These are phyloP conservation scores for Mus spretus DNA, from an alignment of 2,797 vertebrate species.

Conservation along the genomic window DNA sequence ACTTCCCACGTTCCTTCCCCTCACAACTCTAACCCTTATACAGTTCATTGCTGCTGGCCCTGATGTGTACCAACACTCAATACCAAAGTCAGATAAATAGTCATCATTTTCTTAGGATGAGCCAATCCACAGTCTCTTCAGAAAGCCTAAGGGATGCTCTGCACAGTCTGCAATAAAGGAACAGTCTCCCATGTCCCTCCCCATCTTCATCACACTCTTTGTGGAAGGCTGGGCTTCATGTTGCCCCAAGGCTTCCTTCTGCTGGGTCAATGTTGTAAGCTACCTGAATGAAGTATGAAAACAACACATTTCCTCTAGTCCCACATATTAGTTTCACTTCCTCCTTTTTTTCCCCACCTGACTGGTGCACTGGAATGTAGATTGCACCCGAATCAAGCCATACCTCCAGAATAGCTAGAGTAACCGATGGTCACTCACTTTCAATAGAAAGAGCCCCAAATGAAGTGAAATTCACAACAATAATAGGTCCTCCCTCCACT, in stretches of 20 bases:
- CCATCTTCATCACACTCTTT: background rate
- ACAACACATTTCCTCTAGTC: background rate
- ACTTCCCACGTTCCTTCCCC: background rate
- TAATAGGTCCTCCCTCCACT: background rate
- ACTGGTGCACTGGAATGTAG: background rate
- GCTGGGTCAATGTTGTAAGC: background rate
- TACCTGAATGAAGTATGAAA: background rate
- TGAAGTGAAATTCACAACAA: background rate
- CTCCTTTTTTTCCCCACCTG: background rate
- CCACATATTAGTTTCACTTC: background rate
- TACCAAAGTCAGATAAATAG: background rate
- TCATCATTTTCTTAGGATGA: background rate
- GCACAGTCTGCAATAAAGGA: background rate
- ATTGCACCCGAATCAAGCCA: background rate
- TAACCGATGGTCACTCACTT: background rate
- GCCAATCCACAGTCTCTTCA: background rate
- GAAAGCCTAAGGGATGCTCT: background rate
- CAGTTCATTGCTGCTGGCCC: background rate
- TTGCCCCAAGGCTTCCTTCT: background rate
- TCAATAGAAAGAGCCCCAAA: background rate
- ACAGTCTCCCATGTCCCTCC: fast-evolving
- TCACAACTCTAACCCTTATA: background rate
- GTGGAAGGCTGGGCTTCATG: too few species aligned
- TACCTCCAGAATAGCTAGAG: background rate
- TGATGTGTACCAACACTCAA: background rate